Percentiles rank a stretch among this genome's conserved stretches.
These are phyloP conservation scores for Leucosticte australis DNA, from an alignment of 2,113 vertebrate species.

Conservation along the genomic window DNA sequence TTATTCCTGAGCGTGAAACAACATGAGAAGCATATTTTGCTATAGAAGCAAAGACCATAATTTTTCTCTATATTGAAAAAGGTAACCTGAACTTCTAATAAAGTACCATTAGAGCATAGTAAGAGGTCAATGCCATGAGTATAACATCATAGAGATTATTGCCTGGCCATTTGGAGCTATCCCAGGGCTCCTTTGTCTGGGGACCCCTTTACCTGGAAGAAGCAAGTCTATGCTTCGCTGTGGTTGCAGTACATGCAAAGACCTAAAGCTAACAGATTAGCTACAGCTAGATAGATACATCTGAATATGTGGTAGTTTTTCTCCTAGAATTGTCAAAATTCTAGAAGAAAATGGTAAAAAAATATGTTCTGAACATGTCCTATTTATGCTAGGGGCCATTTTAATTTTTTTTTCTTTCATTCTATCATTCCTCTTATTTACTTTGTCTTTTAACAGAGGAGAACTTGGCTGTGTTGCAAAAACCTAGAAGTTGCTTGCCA, in stretches of 20 bases:
- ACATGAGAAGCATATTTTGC: not conserved
- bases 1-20: not conserved
- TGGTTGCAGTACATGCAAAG: not conserved
- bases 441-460: not conserved
- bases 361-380: not conserved
- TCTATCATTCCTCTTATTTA: not conserved
- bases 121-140: not conserved
- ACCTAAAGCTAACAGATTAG: not conserved
- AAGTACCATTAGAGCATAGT: not conserved
- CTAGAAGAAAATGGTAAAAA: not conserved
- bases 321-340: not conserved
- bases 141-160: not conserved
- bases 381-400: not conserved
- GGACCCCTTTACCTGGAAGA: not conserved
- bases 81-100: not conserved
- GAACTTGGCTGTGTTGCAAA: not conserved
- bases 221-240: not conserved
- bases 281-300: not conserved
- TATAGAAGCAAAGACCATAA: not conserved
- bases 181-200: not conserved
- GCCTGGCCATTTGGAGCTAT: not conserved
- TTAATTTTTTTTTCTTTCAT: not conserved
- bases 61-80: not conserved
- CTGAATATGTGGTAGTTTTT: not conserved
- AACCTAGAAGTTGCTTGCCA: not conserved